Evolutionary conservation across 2,888 invertebrate genomes (phyloP).

Genomic region (Isoperla grammatica): DNA sequence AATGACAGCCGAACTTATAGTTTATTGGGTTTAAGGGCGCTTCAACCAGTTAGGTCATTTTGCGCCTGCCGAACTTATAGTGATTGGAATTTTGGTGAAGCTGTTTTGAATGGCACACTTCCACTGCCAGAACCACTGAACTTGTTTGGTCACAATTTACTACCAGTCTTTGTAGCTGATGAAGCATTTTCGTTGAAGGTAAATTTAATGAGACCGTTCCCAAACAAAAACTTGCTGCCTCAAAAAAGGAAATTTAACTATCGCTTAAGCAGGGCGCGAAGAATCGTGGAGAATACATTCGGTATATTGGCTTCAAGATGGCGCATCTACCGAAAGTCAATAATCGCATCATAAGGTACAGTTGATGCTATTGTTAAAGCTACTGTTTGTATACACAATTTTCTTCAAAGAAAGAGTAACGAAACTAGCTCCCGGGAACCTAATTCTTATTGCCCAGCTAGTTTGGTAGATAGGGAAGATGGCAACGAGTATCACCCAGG

Average conservation of each 20-base stretch:
- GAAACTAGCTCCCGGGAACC: not conserved
- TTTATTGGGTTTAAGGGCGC: too few species aligned
- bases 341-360: constrained; percentile 8
- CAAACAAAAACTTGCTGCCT: constrained; percentile 2
- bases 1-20: constrained; percentile 3
- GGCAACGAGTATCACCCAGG: too few species aligned
- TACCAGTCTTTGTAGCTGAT: constrained; percentile 18
- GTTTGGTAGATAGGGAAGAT: too few species aligned
- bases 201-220: constrained; percentile 19
- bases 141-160: not conserved
- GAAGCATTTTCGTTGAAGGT: constrained; percentile 20
- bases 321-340: constrained; percentile 16
- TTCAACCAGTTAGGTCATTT: too few species aligned
- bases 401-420: not conserved
- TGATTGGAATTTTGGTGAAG: constrained; percentile 6
- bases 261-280: constrained; percentile 19
- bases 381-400: constrained; percentile 22
- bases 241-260: constrained; percentile 15
- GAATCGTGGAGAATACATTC: too few species aligned
- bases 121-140: not conserved
- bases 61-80: too few species aligned
- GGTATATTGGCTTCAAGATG: constrained; percentile 20
- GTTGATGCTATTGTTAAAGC: constrained; percentile 14
- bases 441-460: too few species aligned
- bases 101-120: not conserved